Base-by-base conservation (phyloP, 1,140 invertebrate species). In the Drosophila biarmipes region DNA sequence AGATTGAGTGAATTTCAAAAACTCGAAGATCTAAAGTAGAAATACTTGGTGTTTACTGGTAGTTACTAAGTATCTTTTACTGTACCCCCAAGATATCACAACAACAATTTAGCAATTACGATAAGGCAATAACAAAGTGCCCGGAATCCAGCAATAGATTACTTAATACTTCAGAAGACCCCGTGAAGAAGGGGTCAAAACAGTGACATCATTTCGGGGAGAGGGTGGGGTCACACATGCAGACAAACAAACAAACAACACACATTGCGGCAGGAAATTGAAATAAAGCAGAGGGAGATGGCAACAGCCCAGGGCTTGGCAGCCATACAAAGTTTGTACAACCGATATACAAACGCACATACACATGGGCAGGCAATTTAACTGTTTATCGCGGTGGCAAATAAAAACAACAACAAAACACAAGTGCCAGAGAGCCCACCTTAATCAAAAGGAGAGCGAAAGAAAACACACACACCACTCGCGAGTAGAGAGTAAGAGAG, bases 311-410 rank as follows among this genome's bases (percentile, higher is more conserved):
- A 43, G 29, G 49, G 62, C 48, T 43, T 53, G 64, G 67, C 78
- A 76, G 78, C 78, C 78, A 64, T 82, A 89, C 79, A 82, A 85
- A 57, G 51, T 27, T n/a, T 34, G n/a, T n/a, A n/a, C n/a, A n/a
- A n/a, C n/a, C 14, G 14, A 21, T 52, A 63, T 17, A 71, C 56
- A 76, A 21, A 53, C 46, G 27, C 17, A 43, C 15, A n/a, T 1
- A 43, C n/a, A 40, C 37, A 40, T 8, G 8, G 40, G 10, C 15
- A 48, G 66, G 51, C 79, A 86, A 86, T 89, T 89, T 89, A 89
- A 84, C 79, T 78, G 85, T 90, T 90, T 84, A 78, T 89, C 72
- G 54, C 43, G 51, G 73, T 78, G 67, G 40, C 72, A 90, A 71
- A 84, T 54, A 71, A 69, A 84, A 84, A 84, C 76, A 79, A 74